Conservation (phyloP, 1,140 invertebrate genomes). For the Homarus americanus region DNA sequence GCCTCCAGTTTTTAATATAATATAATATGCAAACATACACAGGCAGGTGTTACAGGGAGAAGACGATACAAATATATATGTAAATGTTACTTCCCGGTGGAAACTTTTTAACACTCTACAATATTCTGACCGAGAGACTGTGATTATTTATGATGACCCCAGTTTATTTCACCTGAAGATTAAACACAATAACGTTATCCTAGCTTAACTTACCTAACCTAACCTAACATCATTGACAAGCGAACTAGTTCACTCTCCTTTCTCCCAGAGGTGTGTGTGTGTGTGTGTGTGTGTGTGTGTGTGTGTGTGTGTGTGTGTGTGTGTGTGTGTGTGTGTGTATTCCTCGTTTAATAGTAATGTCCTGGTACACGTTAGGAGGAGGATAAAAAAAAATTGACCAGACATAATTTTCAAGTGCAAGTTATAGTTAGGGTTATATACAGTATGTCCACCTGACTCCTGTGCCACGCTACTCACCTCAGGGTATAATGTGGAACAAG, state of each 20-base stretch:
- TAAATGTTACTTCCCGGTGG: too few species aligned
- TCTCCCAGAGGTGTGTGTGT: too few species aligned
- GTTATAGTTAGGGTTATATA: not conserved
- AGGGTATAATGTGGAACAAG: not conserved
- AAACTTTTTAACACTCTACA: too few species aligned
- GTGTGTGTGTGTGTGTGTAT: conserved; percentile 6
- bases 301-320: not conserved
- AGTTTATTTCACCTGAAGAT: too few species aligned
- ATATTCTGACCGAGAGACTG: too few species aligned
- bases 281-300: not conserved
- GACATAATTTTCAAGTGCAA: not conserved
- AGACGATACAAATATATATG: too few species aligned
- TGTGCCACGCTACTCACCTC: not conserved
- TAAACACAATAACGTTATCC: too few species aligned
- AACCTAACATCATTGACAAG: not conserved
- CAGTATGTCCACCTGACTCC: not conserved
- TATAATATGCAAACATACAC: too few species aligned
- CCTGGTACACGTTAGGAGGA: not conserved
- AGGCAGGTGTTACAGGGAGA: too few species aligned
- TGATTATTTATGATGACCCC: too few species aligned
- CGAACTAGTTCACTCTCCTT: not conserved
- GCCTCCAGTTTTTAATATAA: too few species aligned
- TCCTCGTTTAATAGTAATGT: not conserved
- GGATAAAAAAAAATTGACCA: not conserved
- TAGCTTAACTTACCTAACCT: not conserved